Base-by-base conservation (phyloP, 2,113 vertebrate genomes). In the Amphilophus citrinellus region DNA sequence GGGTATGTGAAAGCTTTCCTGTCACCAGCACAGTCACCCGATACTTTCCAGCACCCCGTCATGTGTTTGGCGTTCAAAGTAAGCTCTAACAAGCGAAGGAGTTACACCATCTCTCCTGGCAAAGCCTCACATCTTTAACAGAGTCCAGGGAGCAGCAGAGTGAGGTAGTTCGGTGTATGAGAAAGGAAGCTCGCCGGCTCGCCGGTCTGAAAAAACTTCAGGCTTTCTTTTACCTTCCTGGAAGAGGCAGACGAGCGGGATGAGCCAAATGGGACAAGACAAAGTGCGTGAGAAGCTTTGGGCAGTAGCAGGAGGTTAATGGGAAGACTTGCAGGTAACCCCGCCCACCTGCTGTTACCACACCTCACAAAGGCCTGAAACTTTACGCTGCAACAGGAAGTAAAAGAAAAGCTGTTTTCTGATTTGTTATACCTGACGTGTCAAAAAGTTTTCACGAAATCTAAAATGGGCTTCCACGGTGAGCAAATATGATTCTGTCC, bases 91-190 rank as follows among this genome's bases (percentile, higher is more conserved):
- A 53, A 73, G 66, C 32, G 17, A n/a, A 53, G 66, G 27, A 73
- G 66, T 73, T 73, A 73, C 27, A 73, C 17, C 66, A 73, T 73
- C 66, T 73, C 66, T 73, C 66, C 66, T 73, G 66, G 66, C 44
- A 73, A 32, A 73, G 66, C 17, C 27, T 13, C 10, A 32, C 44
- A 32, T 73, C 66, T 53, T 73, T 73, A 73, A 32, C 44, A 73
- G 66, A 4, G 66, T 73, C 17, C 14, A 73, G 66, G 66, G 66
- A 27, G 50, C 24, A 32, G 66, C 44, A 73, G 30, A 53, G 66
- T 53, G 27, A 73, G 66, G 24, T 32, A n/a, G 66, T 73, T 53
- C 30, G 66, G 53, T 32, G 66, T n/a, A 32, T 53, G 44, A 73
- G 27, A n/a, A 9, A 32, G 66, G 44, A 73, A 73, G 53, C 27